A percentile compares a stretch with the other conserved stretches of the same genome.
Conservation (phyloP, 2,888 invertebrate genomes). For the Tenthredo distinguenda region DNA sequence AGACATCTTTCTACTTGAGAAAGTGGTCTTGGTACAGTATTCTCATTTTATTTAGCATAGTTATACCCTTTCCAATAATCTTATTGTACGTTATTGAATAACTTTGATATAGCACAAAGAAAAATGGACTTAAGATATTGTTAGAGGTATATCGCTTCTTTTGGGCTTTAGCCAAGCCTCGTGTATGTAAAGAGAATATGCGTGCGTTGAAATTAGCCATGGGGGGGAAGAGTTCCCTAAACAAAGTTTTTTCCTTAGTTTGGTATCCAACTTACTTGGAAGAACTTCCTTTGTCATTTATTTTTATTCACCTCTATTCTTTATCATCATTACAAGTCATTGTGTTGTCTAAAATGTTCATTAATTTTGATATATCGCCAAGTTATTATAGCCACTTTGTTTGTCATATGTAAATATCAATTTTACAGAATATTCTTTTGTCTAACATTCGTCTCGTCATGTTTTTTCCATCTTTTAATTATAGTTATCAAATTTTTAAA, state of each 20-base stretch:
- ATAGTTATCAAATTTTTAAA: background rate
- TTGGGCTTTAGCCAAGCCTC: slow-evolving; percentile 60
- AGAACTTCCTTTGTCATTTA: slow-evolving; percentile 2
- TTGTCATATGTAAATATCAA: slow-evolving; percentile 33
- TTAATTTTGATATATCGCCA: background rate
- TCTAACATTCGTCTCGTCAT: background rate
- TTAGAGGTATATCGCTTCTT: slow-evolving; percentile 41
- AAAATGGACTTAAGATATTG: slow-evolving; percentile 8
- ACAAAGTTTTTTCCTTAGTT: slow-evolving; percentile 56
- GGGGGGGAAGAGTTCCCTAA: slow-evolving; percentile 53
- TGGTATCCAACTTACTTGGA: slow-evolving; percentile 16
- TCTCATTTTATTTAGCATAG: background rate
- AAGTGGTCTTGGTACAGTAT: slow-evolving; percentile 6
- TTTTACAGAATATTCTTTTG: background rate
- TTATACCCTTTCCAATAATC: background rate
- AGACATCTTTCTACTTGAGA: background rate
- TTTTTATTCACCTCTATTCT: background rate
- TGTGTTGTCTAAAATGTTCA: background rate
- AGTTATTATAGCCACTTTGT: slow-evolving; percentile 1
- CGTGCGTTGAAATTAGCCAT: slow-evolving; percentile 59
- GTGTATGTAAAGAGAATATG: slow-evolving; percentile 52
- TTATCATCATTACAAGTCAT: background rate
- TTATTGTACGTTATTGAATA: background rate
- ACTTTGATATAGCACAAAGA: background rate
- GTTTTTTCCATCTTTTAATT: background rate